phyloP scores from a whole-genome alignment of 1,140 invertebrate species.

The Liolophura sinensis region DNA sequence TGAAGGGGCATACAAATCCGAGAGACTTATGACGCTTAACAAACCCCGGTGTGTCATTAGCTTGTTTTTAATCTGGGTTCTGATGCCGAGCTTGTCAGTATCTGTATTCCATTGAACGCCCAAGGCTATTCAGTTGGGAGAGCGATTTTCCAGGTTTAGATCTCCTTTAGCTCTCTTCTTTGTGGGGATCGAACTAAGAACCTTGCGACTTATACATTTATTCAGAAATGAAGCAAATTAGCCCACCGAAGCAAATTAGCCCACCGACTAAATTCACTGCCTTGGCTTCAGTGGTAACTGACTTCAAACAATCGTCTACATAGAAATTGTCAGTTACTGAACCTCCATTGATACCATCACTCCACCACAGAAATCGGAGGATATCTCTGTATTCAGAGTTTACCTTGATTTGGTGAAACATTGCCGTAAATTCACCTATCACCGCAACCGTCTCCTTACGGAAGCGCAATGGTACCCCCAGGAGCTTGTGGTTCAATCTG shows the following conservation, averaged over 20 bases:
- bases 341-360: constrained; percentile 5
- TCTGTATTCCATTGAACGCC: constrained; percentile 34
- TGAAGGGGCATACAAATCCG: constrained; percentile 25
- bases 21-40: constrained; percentile 25
- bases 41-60: constrained; percentile 25
- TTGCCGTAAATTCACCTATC: constrained; percentile 33
- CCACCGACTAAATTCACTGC: constrained; percentile 22
- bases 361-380: constrained; percentile 31
- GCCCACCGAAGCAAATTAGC: too few species aligned
- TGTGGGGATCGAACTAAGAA: constrained; percentile 18
- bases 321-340: constrained; percentile 25
- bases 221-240: constrained; percentile 30
- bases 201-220: constrained; percentile 22
- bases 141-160: constrained; percentile 21
- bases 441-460: constrained; percentile 29
- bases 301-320: constrained; percentile 36
- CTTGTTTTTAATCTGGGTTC: constrained; percentile 16
- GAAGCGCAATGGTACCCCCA: constrained; percentile 39
- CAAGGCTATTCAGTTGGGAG: constrained; percentile 28
- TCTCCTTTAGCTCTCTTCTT: constrained; percentile 17
- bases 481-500: constrained; percentile 29
- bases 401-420: constrained; percentile 37
- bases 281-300: constrained; percentile 11
- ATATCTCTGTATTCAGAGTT: too few species aligned
- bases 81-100: constrained; percentile 27